These are phyloP conservation scores for Achlya flavicornis DNA, from an alignment of 2,888 invertebrate genomes.

Conservation along the genomic window DNA sequence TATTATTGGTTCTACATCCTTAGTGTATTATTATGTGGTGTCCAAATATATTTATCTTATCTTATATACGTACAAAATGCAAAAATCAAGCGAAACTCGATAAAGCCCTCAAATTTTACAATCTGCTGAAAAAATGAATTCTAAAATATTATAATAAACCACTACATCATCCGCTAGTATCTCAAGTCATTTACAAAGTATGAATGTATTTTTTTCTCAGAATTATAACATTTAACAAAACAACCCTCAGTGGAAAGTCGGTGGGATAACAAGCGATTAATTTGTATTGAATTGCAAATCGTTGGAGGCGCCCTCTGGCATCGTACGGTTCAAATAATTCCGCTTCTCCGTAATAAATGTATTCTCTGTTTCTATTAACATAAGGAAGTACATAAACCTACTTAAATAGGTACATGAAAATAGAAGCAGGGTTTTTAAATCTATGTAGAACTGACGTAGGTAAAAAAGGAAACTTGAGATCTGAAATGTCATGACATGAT, in stretches of 20 bases:
- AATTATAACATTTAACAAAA: slow-evolving; percentile 12
- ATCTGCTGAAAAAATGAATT: too few relatives aligned
- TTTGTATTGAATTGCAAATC: slow-evolving; percentile 42
- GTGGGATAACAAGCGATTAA: slow-evolving; percentile 40
- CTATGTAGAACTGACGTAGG: too few relatives aligned
- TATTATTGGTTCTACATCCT: too few relatives aligned
- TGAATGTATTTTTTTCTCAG: slow-evolving; percentile 10
- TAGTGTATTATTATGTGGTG: too few relatives aligned
- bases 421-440: too few relatives aligned
- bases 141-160: too few relatives aligned
- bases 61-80: too few relatives aligned
- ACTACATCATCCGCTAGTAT: not conserved
- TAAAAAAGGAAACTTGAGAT: too few relatives aligned
- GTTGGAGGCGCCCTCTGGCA: slow-evolving; percentile 10
- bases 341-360: not conserved
- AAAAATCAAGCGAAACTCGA: too few relatives aligned
- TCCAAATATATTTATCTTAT: too few relatives aligned
- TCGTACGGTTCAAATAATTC: slow-evolving; percentile 3
- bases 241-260: slow-evolving; percentile 16
- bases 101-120: too few relatives aligned
- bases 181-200: not conserved
- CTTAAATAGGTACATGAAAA: not conserved
- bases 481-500: too few relatives aligned
- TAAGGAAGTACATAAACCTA: not conserved
- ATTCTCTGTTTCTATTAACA: slow-evolving; percentile 8